These are phyloP conservation scores for Callionymus lyra DNA, from an alignment of 2,113 vertebrate species.

Conservation along the genomic window DNA sequence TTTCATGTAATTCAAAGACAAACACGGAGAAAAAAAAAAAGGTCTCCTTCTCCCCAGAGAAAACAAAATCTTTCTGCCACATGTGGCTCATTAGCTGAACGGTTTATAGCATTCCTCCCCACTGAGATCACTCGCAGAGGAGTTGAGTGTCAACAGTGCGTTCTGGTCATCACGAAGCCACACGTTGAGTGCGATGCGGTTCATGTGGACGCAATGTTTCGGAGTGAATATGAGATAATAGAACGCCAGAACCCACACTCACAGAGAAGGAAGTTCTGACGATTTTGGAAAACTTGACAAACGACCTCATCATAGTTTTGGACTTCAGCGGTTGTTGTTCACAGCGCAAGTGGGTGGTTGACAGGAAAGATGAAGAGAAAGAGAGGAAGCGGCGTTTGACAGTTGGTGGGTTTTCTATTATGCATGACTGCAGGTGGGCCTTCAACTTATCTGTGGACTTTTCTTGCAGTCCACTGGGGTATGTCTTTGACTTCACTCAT, in stretches of 20 bases:
- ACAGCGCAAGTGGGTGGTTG: neutral
- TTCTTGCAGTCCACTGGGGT: conserved; percentile 20
- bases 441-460: conserved; percentile 9
- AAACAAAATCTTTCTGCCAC: conserved; percentile 16
- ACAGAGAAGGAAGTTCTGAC: neutral
- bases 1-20: too few species aligned
- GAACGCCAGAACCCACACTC: neutral
- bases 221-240: too few species aligned
- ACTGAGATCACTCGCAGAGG: conserved; percentile 46
- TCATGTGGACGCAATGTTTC: too few species aligned
- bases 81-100: conserved; percentile 33
- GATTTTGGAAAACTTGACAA: neutral
- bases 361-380: neutral
- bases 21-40: too few species aligned
- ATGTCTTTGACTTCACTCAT: conserved; percentile 30
- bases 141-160: conserved; percentile 18
- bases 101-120: conserved; percentile 41
- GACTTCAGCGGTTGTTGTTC: neutral
- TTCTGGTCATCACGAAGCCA: conserved; percentile 12
- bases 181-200: too few species aligned
- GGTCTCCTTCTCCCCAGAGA: too few species aligned
- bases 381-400: conserved; percentile 12
- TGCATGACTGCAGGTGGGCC: conserved; percentile 44
- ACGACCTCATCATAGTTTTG: too few species aligned
- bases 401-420: conserved; percentile 46